Evolutionary conservation across 2,113 vertebrate species (phyloP), one percentile per base, ranked within the genome.

Genomic region (Girardinichthys multiradiatus): DNA sequence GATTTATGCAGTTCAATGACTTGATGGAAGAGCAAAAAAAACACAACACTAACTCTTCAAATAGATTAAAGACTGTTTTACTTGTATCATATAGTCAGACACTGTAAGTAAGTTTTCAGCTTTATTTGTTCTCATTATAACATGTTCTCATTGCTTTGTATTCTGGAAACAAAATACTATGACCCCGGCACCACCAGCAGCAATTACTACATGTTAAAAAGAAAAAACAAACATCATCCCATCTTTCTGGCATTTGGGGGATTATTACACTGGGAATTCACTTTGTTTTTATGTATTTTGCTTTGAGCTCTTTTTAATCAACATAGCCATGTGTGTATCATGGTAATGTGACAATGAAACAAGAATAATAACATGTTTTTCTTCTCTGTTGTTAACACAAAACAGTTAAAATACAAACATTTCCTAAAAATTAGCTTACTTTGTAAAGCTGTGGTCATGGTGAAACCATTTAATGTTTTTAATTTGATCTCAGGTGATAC

Each of bases 241-340:
- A 54, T 54, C 48, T 54, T 54, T 54, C 19, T n/a, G 76, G n/a
- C n/a, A 75, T 69, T 68, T 64, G 5, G 30, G n/a, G 37, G 24
- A 68, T 82, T 68, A 82, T 58, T 62, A 30, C 62, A 57, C 59
- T 48, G 60, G 64, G 67, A 80, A 45, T 42, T 60, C 63, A 33
- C 71, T 75, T 35, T 77, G 64, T 82, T 70, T 59, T 63, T 64
- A 82, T 42, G 60, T 62, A 76, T 68, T 86, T 81, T 76, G 59
- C 74, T 70, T 64, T 67, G 17, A 75, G 68, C 72, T 68, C 83
- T 37, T 64, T 81, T 76, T 74, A 79, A 79, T 85, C 76, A 71
- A 68, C 54, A 15, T 24, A 65, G 30, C 63, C 72, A 74, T 70
- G 69, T 79, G 77, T 76, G 77, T 67, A 77, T 81, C 70, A 81